Percentiles rank a stretch among this genome's conserved stretches.
Evolutionary conservation across 2,888 invertebrate species (phyloP).

Genomic region (Cactoblastis cactorum): DNA sequence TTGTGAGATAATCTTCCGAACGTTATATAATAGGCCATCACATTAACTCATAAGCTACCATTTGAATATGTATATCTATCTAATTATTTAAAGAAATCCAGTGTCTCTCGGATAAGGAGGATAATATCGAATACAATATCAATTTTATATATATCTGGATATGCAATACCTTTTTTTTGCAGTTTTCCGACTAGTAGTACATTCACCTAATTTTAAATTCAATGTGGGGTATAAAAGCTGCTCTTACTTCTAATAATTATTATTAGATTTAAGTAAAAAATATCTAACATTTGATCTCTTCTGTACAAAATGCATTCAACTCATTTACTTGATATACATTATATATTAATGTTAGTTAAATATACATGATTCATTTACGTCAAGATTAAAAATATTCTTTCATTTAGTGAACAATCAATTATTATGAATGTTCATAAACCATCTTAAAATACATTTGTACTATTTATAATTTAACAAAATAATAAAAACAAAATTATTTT

Average conservation of each 20-base stretch:
- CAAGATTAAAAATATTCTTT: conserved; percentile 38
- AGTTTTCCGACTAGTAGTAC: conserved; percentile 58
- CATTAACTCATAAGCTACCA: conserved; percentile 22
- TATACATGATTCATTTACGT: conserved; percentile 44
- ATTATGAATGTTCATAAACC: conserved; percentile 33
- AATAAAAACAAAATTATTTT: conserved; percentile 39
- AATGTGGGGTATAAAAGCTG: conserved; percentile 66
- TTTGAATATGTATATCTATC: conserved; percentile 13
- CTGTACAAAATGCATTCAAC: conserved; percentile 69
- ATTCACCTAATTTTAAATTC: conserved; percentile 46
- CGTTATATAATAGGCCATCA: conserved; percentile 33
- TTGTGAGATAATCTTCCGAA: conserved; percentile 33
- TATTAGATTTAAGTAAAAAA: conserved; percentile 61
- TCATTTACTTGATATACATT: conserved; percentile 28
- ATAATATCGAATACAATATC: conserved; percentile 57
- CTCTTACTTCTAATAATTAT: conserved; percentile 42
- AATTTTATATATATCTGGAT: conserved; percentile 39
- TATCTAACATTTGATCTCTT: conserved; percentile 51
- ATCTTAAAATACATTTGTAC: conserved; percentile 72
- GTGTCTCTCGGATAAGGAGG: conserved; percentile 43
- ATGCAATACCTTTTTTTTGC: conserved; percentile 47
- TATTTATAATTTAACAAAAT: conserved; percentile 62
- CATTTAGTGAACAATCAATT: conserved; percentile 28
- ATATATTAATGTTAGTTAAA: conserved; percentile 52
- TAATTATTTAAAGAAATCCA: conserved; percentile 25